Conservation (phyloP, 2,888 invertebrate genomes). For the Anodontia alba region DNA sequence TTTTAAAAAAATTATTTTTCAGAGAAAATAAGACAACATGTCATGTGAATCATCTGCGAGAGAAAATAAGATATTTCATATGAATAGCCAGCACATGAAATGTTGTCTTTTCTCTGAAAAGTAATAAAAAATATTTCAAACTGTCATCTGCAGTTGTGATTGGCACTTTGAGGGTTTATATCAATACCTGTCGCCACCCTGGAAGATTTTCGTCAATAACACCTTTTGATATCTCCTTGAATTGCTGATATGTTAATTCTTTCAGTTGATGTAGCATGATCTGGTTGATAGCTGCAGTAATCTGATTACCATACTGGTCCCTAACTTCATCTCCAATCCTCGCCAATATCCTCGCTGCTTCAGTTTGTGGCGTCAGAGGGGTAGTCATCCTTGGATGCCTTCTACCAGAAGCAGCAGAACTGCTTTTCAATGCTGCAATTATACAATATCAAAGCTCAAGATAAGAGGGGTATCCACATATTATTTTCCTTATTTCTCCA, state of each 20-base stretch:
- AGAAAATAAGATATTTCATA: no score
- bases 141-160: no score
- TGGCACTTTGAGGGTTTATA: no score
- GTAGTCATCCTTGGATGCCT: slow-evolving; percentile 10
- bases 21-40: no score
- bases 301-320: slow-evolving; percentile 60
- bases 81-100: no score
- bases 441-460: not conserved
- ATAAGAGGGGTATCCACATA: no score
- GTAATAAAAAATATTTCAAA: no score
- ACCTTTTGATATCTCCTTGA: slow-evolving; percentile 60
- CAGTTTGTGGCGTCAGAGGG: slow-evolving; percentile 67
- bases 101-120: no score
- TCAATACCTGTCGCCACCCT: slow-evolving; percentile 69
- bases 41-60: no score
- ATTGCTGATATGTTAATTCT: slow-evolving; percentile 65
- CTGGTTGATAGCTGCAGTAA: slow-evolving; percentile 52
- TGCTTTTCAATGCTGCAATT: slow-evolving; percentile 8
- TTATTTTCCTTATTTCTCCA: no score
- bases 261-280: slow-evolving; percentile 39
- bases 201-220: slow-evolving; percentile 61
- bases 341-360: slow-evolving; percentile 69
- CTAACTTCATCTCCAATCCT: slow-evolving; percentile 69
- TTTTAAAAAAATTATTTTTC: no score
- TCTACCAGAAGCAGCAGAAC: slow-evolving; percentile 13